These are phyloP conservation scores for Oceanodroma tethys DNA, from an alignment of 2,113 vertebrate species.

Conservation along the genomic window DNA sequence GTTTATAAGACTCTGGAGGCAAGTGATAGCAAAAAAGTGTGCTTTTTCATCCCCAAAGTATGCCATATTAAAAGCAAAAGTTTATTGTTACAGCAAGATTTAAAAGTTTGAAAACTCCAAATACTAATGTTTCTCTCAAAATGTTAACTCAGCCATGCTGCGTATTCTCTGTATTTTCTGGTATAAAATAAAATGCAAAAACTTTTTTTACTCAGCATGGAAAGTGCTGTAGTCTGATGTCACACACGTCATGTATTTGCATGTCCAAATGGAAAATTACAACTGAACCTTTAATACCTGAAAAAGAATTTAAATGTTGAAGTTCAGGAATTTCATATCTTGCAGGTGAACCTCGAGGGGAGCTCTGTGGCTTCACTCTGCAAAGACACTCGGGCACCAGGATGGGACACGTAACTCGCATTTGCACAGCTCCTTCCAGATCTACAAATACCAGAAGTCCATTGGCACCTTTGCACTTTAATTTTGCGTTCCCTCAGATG, in stretches of 20 bases:
- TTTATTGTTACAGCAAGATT: not conserved
- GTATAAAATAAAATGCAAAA: not conserved
- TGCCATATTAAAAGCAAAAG: not conserved
- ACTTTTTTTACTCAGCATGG: not conserved
- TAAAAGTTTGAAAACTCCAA: not conserved
- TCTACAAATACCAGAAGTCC: not conserved
- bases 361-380: not conserved
- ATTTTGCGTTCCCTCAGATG: not conserved
- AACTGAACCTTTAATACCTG: not conserved
- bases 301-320: not conserved
- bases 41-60: not conserved
- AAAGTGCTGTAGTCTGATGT: not conserved
- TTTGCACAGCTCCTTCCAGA: not conserved
- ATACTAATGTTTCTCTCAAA: not conserved
- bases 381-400: not conserved
- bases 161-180: not conserved
- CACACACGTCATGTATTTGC: rapidly evolving
- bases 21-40: not conserved
- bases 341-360: not conserved
- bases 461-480: not conserved
- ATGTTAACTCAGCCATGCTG: not conserved
- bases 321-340: not conserved
- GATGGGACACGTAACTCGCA: not conserved
- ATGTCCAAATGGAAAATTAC: not conserved
- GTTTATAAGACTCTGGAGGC: not conserved